Percentiles rank a stretch among this genome's conserved stretches.
These are phyloP conservation scores for Congeria kusceri DNA, from an alignment of 2,888 invertebrate genomes.

Conservation along the genomic window DNA sequence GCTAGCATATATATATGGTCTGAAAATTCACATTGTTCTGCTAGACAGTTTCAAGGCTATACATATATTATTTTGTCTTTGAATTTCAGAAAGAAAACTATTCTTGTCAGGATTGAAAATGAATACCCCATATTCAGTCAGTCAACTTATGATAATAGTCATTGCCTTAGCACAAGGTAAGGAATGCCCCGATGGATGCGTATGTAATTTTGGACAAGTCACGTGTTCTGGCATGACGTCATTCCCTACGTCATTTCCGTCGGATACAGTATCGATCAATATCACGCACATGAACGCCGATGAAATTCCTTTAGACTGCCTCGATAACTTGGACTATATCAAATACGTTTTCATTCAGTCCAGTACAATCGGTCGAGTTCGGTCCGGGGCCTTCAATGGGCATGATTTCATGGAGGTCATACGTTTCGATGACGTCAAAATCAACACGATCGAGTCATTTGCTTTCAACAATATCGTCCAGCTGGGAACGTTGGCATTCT, in stretches of 20 bases:
- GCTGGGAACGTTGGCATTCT: constrained; percentile 21
- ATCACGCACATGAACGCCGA: constrained; percentile 1
- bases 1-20: too few relatives aligned
- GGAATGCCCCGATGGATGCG: constrained; percentile 5
- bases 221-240: constrained; percentile 17
- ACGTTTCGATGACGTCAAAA: constrained; percentile 15
- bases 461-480: constrained; percentile 37
- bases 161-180: too few relatives aligned
- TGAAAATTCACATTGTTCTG: too few relatives aligned
- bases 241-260: constrained; percentile 13
- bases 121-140: too few relatives aligned
- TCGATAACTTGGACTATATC: background rate
- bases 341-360: constrained; percentile 2
- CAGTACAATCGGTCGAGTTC: background rate
- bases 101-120: too few relatives aligned
- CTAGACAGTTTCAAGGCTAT: too few relatives aligned
- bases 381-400: constrained; percentile 11
- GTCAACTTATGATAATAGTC: too few relatives aligned
- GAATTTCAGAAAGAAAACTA: too few relatives aligned
- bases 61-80: too few relatives aligned
- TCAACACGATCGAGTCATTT: constrained; percentile 24
- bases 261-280: constrained; percentile 1
- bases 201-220: constrained; percentile 4
- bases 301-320: constrained; percentile 5
- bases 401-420: constrained; percentile 12